Evolutionary conservation across 2,113 vertebrate species (phyloP).

Genomic region (Lepus americanus): DNA sequence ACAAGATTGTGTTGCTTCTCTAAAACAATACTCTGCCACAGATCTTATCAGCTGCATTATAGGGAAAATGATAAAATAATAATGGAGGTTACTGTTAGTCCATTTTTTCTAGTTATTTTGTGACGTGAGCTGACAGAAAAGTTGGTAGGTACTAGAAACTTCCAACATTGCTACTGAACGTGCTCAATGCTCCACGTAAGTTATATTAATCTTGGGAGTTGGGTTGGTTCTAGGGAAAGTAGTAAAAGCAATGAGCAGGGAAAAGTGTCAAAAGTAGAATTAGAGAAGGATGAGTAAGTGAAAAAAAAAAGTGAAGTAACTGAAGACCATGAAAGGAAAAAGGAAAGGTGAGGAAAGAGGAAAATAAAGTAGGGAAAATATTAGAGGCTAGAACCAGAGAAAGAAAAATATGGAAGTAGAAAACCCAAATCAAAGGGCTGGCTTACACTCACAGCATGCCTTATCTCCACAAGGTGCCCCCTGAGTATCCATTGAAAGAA

Average conservation of each 20-base stretch:
- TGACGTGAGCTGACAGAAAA: slow-evolving; percentile 16
- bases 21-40: slow-evolving; percentile 57
- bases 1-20: background rate
- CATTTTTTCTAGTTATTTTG: slow-evolving; percentile 13
- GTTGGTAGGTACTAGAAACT: background rate
- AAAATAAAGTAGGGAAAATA: background rate
- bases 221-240: background rate
- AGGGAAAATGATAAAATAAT: slow-evolving; percentile 54
- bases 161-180: background rate
- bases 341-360: background rate
- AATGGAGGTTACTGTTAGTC: background rate
- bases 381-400: background rate
- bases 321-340: background rate
- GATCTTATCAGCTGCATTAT: slow-evolving; percentile 35
- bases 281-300: background rate
- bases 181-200: background rate
- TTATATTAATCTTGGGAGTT: background rate
- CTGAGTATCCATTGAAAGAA: background rate
- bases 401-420: background rate
- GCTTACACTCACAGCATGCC: background rate
- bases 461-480: background rate
- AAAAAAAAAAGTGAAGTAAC: background rate
- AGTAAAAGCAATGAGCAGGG: slow-evolving; percentile 15
- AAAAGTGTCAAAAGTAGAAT: background rate
- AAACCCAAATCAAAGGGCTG: background rate